Evolutionary conservation across 2,888 invertebrate genomes (phyloP).

Genomic region (Tachina lurida): DNA sequence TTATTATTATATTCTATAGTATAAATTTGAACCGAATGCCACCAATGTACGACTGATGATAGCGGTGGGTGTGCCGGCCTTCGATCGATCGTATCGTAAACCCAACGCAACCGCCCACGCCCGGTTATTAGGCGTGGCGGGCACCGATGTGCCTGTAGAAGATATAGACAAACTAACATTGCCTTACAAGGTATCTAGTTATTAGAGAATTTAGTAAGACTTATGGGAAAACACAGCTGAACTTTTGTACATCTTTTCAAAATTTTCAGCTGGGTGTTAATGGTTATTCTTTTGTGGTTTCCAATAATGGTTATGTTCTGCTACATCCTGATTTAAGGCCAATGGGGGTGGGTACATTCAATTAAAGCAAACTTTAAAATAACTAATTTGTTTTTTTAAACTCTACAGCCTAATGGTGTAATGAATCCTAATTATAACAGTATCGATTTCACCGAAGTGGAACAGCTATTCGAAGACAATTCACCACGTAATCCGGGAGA

Average conservation of each 20-base stretch:
- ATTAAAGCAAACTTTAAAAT: not conserved
- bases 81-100: conserved; percentile 88
- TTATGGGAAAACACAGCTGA: not conserved
- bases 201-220: not conserved
- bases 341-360: conserved; percentile 86
- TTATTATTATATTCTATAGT: conserved; percentile 71
- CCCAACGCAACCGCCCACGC: conserved; percentile 83
- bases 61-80: conserved; percentile 96
- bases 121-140: conserved; percentile 95
- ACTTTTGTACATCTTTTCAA: not conserved
- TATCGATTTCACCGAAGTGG: conserved; percentile 97
- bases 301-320: conserved; percentile 97
- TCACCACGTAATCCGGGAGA: conserved; percentile 87
- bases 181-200: conserved; percentile 92
- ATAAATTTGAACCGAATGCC: conserved; percentile 75
- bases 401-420: conserved; percentile 75
- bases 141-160: conserved; percentile 91
- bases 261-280: conserved; percentile 92
- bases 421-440: conserved; percentile 97
- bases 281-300: conserved; percentile 97
- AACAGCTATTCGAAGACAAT: conserved; percentile 89
- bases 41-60: conserved; percentile 88
- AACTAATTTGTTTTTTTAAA: not conserved
- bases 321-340: conserved; percentile 97
- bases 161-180: conserved; percentile 95